Conservation (phyloP, 2,888 invertebrate genomes). For the Drosophila pseudotalamancana region DNA sequence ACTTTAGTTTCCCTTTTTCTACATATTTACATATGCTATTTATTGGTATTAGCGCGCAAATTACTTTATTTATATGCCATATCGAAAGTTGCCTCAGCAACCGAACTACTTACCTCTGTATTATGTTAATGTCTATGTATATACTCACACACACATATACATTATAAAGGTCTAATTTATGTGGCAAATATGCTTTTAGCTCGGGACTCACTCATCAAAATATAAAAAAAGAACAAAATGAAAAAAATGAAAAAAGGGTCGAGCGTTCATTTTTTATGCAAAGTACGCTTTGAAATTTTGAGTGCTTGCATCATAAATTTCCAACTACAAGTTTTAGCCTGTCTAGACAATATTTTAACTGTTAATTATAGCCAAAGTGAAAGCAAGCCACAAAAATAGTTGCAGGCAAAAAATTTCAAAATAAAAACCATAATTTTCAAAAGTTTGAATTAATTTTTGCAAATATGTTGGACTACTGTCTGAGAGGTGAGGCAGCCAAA, state of each 20-base stretch:
- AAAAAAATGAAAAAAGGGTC: neutral
- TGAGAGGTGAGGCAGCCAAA: conserved; percentile 39
- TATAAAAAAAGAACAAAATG: too few species aligned
- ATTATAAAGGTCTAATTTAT: conserved; percentile 18
- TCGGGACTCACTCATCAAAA: neutral
- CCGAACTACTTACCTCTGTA: conserved; percentile 18
- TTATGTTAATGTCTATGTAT: neutral
- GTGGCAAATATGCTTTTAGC: conserved; percentile 18
- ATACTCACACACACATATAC: neutral
- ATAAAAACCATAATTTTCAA: conserved; percentile 4
- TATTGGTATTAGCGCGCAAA: conserved; percentile 58
- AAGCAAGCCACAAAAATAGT: conserved; percentile 29
- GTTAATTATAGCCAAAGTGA: conserved; percentile 48
- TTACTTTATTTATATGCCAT: conserved; percentile 72
- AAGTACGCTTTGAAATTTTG: conserved; percentile 14
- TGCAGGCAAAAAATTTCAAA: neutral
- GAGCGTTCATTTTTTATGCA: conserved; percentile 17
- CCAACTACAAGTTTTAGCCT: conserved; percentile 27
- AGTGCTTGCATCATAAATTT: conserved; percentile 19
- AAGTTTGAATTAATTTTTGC: conserved; percentile 5
- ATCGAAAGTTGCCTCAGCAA: conserved; percentile 64
- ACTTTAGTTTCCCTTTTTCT: conserved; percentile 26
- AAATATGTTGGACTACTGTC: conserved; percentile 15
- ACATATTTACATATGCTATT: conserved; percentile 7
- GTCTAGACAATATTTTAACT: conserved; percentile 52